Percentiles rank a stretch among this genome's conserved stretches.
These are phyloP conservation scores for Prolemur simus DNA, from an alignment of 2,113 vertebrate genomes.

Conservation along the genomic window DNA sequence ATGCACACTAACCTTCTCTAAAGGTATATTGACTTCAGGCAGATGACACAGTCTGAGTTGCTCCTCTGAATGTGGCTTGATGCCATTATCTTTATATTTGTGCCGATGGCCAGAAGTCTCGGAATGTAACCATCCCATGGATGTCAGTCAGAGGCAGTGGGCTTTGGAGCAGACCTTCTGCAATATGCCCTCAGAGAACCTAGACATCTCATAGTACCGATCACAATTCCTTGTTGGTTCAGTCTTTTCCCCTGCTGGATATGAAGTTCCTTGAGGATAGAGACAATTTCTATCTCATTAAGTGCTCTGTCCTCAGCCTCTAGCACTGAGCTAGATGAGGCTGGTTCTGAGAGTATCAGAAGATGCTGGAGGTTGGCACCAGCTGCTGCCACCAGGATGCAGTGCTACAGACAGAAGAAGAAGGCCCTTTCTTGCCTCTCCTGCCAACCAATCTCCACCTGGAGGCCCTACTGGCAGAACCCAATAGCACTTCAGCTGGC, in stretches of 20 bases:
- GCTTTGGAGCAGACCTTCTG: background rate
- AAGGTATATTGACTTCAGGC: background rate
- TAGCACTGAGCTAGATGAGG: background rate
- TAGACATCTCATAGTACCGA: accelerated
- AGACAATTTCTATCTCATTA: background rate
- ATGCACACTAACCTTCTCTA: background rate
- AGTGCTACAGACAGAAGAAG: background rate
- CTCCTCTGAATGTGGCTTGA: background rate
- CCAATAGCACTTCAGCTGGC: background rate
- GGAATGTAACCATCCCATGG: accelerated
- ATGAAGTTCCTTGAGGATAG: background rate
- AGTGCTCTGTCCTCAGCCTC: background rate
- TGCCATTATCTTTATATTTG: background rate
- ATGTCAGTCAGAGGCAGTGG: background rate
- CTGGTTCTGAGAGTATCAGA: background rate
- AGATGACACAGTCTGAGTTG: background rate
- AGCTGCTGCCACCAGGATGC: background rate
- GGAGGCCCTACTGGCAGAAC: background rate
- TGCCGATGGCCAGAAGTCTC: background rate
- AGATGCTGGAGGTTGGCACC: background rate
- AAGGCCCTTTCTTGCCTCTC: background rate
- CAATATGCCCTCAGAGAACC: background rate
- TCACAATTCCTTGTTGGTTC: background rate
- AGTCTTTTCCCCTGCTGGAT: background rate
- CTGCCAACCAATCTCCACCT: background rate